Evolutionary conservation across 2,797 vertebrate species (phyloP), one percentile per base, ranked within the genome.

Genomic region (Scomberomorus guttatus): DNA sequence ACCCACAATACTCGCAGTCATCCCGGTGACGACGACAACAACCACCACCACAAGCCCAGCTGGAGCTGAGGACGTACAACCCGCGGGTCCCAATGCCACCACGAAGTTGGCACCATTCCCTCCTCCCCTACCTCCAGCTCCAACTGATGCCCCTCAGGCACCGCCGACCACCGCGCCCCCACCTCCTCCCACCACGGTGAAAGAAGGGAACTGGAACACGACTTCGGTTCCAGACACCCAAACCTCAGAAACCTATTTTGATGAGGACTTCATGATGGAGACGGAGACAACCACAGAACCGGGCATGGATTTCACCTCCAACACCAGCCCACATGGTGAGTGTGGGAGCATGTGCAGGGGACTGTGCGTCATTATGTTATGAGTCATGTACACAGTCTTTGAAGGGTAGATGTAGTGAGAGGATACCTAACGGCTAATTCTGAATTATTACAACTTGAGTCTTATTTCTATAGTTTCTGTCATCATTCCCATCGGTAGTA

Each of bases 271-370:
- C n/a, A 2, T 2, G 0, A 2, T 5, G 27, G 59, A 72, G 25
- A 18, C 24, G 0, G 55, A 90, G 44, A 68, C 71, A 68, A 82
- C 82, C 77, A 81, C 88, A 32, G 64, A 74, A 12, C n/a, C 77
- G 0, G 63, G 65, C 4, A 48, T 55, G 54, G 71, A 61, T 2
- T 62, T n/a, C 46, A 83, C 91, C 11, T 61, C 90, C 4, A 52
- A 88, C 27, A 22, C 20, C 37, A 72, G 5, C 34, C 69, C 87
- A 18, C 69, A 79, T 0, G 86, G 92, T 94, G 80, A 88, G 92
- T 89, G 61, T 18, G 11, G 14, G 6, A 20, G n/a, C 10, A 29
- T 52, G 6, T 39, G 13, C 18, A 22, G 32, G 15, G 1, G 2
- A 12, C n/a, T 5, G 29, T 50, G 34, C 20, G 3, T 59, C 12